These are phyloP conservation scores for Temnothorax longispinosus DNA, from an alignment of 1,140 invertebrate species.

Conservation along the genomic window DNA sequence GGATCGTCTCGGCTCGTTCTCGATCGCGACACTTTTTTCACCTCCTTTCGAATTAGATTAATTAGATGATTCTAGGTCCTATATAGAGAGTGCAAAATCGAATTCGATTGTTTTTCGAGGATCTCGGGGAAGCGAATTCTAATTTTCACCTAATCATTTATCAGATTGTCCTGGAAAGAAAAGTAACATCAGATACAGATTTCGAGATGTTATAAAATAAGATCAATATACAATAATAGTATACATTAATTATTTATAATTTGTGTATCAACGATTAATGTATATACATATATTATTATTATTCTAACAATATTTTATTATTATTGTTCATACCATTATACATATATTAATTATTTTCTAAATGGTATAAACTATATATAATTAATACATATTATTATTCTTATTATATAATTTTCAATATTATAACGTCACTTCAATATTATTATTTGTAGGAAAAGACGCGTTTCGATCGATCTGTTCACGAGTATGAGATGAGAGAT, in stretches of 20 bases:
- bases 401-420: background rate
- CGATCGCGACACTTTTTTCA: conserved; percentile 45
- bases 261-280: too few species aligned
- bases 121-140: background rate
- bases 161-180: background rate
- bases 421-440: background rate
- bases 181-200: background rate
- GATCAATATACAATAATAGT: background rate
- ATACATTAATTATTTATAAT: background rate
- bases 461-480: conserved; percentile 76
- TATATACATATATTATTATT: too few species aligned
- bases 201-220: background rate
- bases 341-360: too few species aligned
- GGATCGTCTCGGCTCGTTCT: conserved; percentile 49
- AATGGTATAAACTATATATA: too few species aligned
- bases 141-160: background rate
- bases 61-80: background rate
- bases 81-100: background rate
- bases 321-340: too few species aligned
- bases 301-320: too few species aligned
- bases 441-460: conserved; percentile 74
- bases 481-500: conserved; percentile 4
- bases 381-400: too few species aligned
- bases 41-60: background rate
- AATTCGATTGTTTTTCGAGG: background rate